A percentile compares a stretch with the other conserved stretches of the same genome.
phyloP scores from a whole-genome alignment of 1,140 invertebrate species.

The Rhyacophila brunnea region DNA sequence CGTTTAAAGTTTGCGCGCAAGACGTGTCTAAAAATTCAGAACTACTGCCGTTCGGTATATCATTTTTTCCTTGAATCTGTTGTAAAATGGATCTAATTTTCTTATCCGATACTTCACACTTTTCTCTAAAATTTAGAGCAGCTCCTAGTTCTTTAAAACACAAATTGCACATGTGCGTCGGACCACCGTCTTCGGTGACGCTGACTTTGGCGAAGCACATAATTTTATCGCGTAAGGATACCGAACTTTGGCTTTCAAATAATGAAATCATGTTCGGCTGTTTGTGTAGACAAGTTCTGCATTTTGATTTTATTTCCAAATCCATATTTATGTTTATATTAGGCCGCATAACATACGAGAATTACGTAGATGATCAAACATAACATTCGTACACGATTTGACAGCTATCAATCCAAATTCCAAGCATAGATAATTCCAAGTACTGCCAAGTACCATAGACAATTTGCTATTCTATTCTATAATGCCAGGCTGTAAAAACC shows the following conservation, averaged over 20 bases:
- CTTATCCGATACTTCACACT: conserved; percentile 19
- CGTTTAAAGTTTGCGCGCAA: conserved; percentile 8
- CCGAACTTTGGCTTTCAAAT: conserved; percentile 16
- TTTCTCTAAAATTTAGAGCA: conserved; percentile 17
- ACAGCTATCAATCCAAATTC: too few relatives aligned
- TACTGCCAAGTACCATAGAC: too few relatives aligned
- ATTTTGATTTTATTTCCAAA: conserved; percentile 16
- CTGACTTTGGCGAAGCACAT: conserved; percentile 11
- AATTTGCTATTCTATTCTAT: too few relatives aligned
- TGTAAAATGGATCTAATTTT: conserved; percentile 13
- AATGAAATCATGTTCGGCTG: conserved; percentile 15
- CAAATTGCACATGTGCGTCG: conserved; percentile 11
- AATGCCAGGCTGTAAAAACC: too few relatives aligned
- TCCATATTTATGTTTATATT: conserved; percentile 8
- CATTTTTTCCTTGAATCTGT: conserved; percentile 5
- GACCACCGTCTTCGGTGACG: conserved; percentile 15
- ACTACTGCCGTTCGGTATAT: not conserved
- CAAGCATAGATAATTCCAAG: too few relatives aligned
- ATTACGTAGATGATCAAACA: too few relatives aligned
- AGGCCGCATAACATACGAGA: too few relatives aligned
- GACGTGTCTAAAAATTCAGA: not conserved
- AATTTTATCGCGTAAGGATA: conserved; percentile 13
- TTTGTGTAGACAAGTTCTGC: conserved; percentile 12
- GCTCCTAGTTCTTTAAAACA: conserved; percentile 8
- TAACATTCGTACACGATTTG: too few relatives aligned